These are phyloP conservation scores for Dolichopus griseipennis DNA, from an alignment of 2,888 invertebrate genomes.

Conservation along the genomic window DNA sequence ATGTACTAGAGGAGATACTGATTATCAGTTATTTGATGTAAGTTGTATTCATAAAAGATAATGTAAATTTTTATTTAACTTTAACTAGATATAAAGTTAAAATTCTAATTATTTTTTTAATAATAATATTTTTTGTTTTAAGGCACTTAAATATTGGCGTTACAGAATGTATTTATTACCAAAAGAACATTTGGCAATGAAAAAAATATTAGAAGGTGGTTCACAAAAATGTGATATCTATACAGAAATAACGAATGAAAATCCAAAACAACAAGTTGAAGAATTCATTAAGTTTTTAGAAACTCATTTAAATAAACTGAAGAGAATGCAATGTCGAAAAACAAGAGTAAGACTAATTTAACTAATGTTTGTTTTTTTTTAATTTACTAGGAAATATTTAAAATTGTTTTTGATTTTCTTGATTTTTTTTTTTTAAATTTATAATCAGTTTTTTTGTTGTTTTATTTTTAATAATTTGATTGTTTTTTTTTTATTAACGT, in stretches of 20 bases:
- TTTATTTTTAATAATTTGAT: too few relatives aligned
- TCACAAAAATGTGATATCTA: conserved; percentile 75
- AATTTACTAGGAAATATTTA: neutral
- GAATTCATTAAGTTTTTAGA: conserved; percentile 76
- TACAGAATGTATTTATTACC: conserved; percentile 85
- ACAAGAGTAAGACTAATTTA: conserved; percentile 56
- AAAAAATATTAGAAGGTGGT: conserved; percentile 66
- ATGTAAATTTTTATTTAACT: neutral
- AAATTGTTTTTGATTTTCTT: too few relatives aligned
- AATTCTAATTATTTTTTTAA: too few relatives aligned
- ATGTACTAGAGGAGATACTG: conserved; percentile 86
- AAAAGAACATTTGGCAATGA: conserved; percentile 66
- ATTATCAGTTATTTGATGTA: conserved; percentile 80
- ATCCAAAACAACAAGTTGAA: conserved; percentile 53
- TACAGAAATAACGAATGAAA: conserved; percentile 46
- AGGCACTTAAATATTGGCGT: conserved; percentile 84
- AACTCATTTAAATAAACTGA: conserved; percentile 81
- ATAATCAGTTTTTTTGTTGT: too few relatives aligned
- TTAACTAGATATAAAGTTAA: too few relatives aligned
- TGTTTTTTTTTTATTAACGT: too few relatives aligned
- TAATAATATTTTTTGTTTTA: conserved; percentile 17
- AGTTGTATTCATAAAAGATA: conserved; percentile 21
- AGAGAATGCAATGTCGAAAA: conserved; percentile 64
- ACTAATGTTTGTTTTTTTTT: neutral
- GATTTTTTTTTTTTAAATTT: too few relatives aligned